These are phyloP conservation scores for Aporophyla lueneburgensis DNA, from an alignment of 2,888 invertebrate species.

Conservation along the genomic window DNA sequence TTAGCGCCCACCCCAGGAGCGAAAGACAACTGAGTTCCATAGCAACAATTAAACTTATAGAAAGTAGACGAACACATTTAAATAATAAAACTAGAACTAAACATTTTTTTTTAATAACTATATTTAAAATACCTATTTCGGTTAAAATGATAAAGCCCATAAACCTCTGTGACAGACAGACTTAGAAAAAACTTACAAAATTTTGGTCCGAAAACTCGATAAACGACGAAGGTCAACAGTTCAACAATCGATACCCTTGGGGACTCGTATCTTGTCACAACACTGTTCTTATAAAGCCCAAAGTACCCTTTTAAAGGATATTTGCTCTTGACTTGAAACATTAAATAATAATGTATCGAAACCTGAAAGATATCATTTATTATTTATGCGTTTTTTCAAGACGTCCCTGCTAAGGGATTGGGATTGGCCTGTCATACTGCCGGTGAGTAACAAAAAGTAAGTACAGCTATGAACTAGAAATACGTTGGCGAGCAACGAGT, in stretches of 20 bases:
- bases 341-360: constrained; percentile 45
- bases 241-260: constrained; percentile 35
- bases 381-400: constrained; percentile 33
- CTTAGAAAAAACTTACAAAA: constrained; percentile 10
- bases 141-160: neutral
- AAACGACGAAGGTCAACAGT: constrained; percentile 31
- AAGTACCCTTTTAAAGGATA: constrained; percentile 48
- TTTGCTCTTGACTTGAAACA: constrained; percentile 48
- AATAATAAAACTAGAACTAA: too few species aligned
- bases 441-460: neutral
- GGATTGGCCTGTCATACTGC: neutral
- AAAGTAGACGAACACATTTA: too few species aligned
- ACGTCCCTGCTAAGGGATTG: neutral
- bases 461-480: neutral
- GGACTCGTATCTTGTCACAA: constrained; percentile 42
- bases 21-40: too few species aligned
- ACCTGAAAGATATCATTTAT: constrained; percentile 34
- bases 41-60: too few species aligned
- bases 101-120: too few species aligned
- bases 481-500: neutral
- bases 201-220: neutral
- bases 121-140: neutral
- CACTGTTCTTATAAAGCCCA: constrained; percentile 40
- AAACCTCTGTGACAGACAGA: neutral
- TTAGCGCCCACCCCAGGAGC: too few species aligned